Conservation (phyloP, 2,888 invertebrate species). For the Aporophyla nigra region DNA sequence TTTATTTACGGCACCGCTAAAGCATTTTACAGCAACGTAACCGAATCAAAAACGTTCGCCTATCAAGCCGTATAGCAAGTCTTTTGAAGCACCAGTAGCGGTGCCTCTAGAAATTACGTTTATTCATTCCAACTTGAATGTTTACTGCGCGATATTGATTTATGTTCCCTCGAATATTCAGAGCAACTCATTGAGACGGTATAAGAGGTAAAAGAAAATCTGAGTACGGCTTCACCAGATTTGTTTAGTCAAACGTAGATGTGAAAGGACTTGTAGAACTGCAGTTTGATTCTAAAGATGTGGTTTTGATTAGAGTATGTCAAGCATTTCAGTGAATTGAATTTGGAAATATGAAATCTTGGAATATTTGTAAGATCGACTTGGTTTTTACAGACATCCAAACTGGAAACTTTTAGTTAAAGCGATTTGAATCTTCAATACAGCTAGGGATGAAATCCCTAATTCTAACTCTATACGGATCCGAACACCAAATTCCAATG, state of each 20-base stretch:
- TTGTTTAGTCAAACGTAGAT: conserved; percentile 24
- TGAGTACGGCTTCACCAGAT: conserved; percentile 2
- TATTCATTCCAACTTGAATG: conserved; percentile 47
- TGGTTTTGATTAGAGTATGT: conserved; percentile 18
- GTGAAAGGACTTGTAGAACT: conserved; percentile 20
- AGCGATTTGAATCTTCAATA: background rate
- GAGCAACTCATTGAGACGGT: conserved; percentile 34
- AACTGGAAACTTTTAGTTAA: background rate
- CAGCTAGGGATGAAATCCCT: background rate
- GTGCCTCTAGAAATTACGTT: conserved; percentile 49
- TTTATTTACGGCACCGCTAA: conserved; percentile 25
- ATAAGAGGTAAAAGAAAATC: conserved; percentile 40
- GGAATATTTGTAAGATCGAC: conserved; percentile 9
- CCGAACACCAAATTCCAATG: background rate
- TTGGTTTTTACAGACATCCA: conserved; percentile 6
- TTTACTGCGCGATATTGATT: conserved; percentile 60
- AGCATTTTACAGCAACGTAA: conserved; percentile 38
- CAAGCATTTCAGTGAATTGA: conserved; percentile 6
- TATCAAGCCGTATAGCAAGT: conserved; percentile 11
- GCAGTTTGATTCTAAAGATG: conserved; percentile 12
- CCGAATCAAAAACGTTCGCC: conserved; percentile 48
- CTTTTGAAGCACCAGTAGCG: conserved; percentile 7
- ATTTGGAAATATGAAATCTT: conserved; percentile 9
- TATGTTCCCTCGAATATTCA: conserved; percentile 40
- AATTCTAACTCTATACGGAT: background rate